phyloP scores from a whole-genome alignment of 2,113 vertebrate species.

The Mystacornis crossleyi region DNA sequence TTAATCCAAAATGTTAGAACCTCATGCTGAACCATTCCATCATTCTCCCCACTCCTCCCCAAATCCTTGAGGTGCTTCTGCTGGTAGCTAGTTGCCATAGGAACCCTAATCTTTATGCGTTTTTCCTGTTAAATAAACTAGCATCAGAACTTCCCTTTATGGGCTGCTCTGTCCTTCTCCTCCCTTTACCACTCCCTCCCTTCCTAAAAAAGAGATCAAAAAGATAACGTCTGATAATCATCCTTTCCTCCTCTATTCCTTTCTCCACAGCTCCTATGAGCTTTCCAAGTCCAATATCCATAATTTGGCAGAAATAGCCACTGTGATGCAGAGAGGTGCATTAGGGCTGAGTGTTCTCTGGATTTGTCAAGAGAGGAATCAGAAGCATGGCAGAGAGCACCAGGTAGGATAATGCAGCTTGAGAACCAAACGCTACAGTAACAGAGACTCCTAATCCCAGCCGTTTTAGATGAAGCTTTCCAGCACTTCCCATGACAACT shows the following conservation, averaged over 20 bases:
- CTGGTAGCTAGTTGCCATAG: slow-evolving; percentile 72
- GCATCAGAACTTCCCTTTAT: slow-evolving; percentile 3
- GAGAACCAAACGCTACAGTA: not conserved
- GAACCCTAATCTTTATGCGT: slow-evolving; percentile 74
- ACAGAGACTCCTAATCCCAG: not conserved
- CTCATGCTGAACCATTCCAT: slow-evolving; percentile 7
- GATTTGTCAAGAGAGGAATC: not conserved
- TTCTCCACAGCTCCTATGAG: not conserved
- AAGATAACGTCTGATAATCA: not conserved
- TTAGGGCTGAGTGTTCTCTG: not conserved
- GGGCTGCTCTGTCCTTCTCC: not conserved
- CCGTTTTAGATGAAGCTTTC: not conserved
- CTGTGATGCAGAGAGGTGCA: not conserved
- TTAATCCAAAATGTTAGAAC: slow-evolving; percentile 43
- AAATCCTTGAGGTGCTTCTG: slow-evolving; percentile 37
- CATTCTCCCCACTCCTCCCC: not conserved
- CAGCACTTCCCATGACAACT: not conserved
- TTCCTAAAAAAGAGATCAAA: not conserved
- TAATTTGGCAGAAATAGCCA: not conserved
- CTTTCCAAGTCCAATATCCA: not conserved
- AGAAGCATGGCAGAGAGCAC: not conserved
- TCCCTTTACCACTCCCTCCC: not conserved
- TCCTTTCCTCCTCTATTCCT: not conserved
- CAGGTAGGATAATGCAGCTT: not conserved
- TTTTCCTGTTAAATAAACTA: slow-evolving; percentile 60